A percentile compares a stretch with the other conserved stretches of the same genome.
Conservation (phyloP, 2,888 invertebrate species). For the Metalampra italica region DNA sequence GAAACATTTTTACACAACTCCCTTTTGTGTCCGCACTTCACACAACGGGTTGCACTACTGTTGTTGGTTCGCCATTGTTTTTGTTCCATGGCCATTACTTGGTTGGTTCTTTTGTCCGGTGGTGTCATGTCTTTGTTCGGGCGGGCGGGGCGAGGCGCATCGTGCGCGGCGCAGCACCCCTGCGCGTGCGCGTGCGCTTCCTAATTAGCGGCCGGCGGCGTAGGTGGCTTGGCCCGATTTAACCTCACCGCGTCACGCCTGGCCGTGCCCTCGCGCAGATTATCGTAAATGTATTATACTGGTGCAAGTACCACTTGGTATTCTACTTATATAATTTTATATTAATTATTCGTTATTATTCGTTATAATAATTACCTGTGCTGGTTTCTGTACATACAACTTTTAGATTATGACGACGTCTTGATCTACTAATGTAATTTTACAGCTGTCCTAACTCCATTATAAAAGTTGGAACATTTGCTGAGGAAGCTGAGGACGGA, state of each 20-base stretch:
- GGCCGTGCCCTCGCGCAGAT: constrained; percentile 29
- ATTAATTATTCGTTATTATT: too few species aligned
- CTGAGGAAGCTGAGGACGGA: too few species aligned
- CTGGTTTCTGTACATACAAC: constrained; percentile 7
- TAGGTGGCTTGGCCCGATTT: constrained; percentile 61
- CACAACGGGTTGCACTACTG: constrained; percentile 35
- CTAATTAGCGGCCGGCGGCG: constrained; percentile 66
- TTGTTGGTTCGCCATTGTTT: constrained; percentile 43
- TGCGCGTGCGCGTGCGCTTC: constrained; percentile 57
- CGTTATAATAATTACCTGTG: background rate
- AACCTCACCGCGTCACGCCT: constrained; percentile 59
- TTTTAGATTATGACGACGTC: too few species aligned
- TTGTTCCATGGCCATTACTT: constrained; percentile 51
- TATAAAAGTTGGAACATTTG: too few species aligned
- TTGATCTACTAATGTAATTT: too few species aligned
- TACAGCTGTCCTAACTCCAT: too few species aligned
- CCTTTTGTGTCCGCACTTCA: constrained; percentile 46
- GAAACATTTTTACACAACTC: constrained; percentile 50
- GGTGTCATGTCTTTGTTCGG: constrained; percentile 44
- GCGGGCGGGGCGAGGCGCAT: constrained; percentile 31
- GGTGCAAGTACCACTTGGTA: constrained; percentile 17
- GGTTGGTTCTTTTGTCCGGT: constrained; percentile 41
- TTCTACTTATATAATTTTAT: too few species aligned
- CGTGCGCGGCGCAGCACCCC: constrained; percentile 58
- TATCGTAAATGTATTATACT: constrained; percentile 10